phyloP scores from a whole-genome alignment of 2,888 invertebrate species.

The Spodoptera exigua region DNA sequence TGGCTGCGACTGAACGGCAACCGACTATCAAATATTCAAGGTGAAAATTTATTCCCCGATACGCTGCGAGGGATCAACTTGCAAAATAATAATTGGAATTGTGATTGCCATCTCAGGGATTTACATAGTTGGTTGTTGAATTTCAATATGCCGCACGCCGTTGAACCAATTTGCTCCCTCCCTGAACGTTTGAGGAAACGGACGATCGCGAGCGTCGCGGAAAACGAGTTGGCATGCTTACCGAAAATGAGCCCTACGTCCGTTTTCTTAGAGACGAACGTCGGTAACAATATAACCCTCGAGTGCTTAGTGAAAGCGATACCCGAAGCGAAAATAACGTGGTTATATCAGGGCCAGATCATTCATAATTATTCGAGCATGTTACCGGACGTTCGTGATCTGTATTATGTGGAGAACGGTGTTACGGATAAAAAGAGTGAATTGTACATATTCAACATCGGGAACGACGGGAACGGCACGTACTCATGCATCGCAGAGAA shows the following conservation, averaged over 20 bases:
- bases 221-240: constrained; percentile 93
- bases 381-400: constrained; percentile 91
- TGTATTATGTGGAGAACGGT: constrained; percentile 93
- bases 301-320: constrained; percentile 94
- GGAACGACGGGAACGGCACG: constrained; percentile 94
- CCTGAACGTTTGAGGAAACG: constrained; percentile 92
- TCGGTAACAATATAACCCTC: constrained; percentile 94
- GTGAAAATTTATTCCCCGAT: constrained; percentile 92
- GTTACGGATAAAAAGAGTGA: constrained; percentile 93
- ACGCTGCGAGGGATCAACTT: constrained; percentile 94
- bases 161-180: constrained; percentile 93
- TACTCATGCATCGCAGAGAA: constrained; percentile 96
- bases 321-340: constrained; percentile 94
- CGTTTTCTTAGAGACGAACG: constrained; percentile 93
- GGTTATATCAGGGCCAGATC: constrained; percentile 95
- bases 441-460: constrained; percentile 93
- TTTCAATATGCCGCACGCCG: constrained; percentile 93
- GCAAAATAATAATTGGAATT: constrained; percentile 96
- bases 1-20: constrained; percentile 96
- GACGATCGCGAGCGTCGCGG: constrained; percentile 91
- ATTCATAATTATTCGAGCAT: constrained; percentile 93
- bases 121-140: constrained; percentile 94
- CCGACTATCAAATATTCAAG: constrained; percentile 92
- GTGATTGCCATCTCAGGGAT: constrained; percentile 94
- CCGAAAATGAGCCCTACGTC: constrained; percentile 94